Evolutionary conservation across 2,113 vertebrate genomes (phyloP), one percentile per base, ranked within the genome.

Genomic region (Phycodurus eques): DNA sequence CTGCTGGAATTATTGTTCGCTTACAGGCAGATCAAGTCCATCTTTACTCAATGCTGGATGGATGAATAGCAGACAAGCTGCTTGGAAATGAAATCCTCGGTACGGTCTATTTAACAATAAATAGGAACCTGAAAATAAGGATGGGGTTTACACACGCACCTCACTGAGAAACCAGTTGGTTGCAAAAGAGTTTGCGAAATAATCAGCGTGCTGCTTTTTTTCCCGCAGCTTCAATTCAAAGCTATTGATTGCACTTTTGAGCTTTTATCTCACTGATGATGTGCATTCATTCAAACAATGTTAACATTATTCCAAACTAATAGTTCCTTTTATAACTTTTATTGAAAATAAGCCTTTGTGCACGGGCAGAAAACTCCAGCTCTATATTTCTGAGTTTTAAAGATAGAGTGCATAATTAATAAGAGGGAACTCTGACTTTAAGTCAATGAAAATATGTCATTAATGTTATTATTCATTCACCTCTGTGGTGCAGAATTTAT

Each of bases 361-460:
- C 14, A 72, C 71, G 51, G 56, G 70, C 49, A 56, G 51, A 66
- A 35, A 63, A 72, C 63, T 49, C 67, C n/a, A 2, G 5, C n/a
- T 27, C 19, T 27, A 13, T 49, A 59, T 68, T 83, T 84, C 68
- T 33, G 65, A 78, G 67, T 76, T 87, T 73, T 77, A 66, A 84
- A 78, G 77, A 83, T 46, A 10, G 73, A 80, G 74, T 89, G 81
- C 82, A 88, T 89, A 88, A 89, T 87, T 84, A 92, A 92, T 90
- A 87, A 91, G 85, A 81, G 74, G 77, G 80, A 84, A 89, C 78
- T 87, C 83, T 80, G 86, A 90, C 85, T 91, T 88, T 88, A 85
- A 85, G 87, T 89, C 81, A 81, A 82, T 83, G 86, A 89, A 88
- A 91, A 92, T 91, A 89, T 90, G 65, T 87, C 88, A 93, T 90